Base-by-base conservation (phyloP, 2,888 invertebrate genomes). In the Coenonympha arcania region DNA sequence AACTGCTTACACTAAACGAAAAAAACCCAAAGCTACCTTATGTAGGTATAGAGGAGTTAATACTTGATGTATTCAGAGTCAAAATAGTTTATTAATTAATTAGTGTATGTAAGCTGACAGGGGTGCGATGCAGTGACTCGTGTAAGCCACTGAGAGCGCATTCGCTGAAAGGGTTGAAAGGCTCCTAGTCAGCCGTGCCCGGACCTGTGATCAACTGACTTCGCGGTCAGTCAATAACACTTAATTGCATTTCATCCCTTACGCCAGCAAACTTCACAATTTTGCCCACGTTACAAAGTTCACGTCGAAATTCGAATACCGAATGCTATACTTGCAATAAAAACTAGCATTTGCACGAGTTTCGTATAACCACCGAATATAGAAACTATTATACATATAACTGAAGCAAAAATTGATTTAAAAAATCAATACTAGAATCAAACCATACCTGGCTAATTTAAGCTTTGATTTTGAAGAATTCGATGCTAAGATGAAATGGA, bases 111-210 rank as follows among this genome's bases (percentile, higher is more conserved):
- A 61, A 58, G 58, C 53, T 59, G 60, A 55, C 56, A 60, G 64
- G 72, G 73, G 74, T 66, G 71, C 62, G 62, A 65, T 51, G 71
- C 75, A 78, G 68, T 79, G 81, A 80, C 71, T 79, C 77, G 77
- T 76, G 71, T 73, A 72, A 80, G 67, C 72, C 71, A 67, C 67
- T 67, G 67, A 68, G 69, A 65, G 70, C 64, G 65, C 71, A 72
- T 75, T 74, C 68, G 68, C 66, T 73, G 68, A 74, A 68, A 75
- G 70, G 68, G 69, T 41, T 48, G 69, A 72, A 76, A 74, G 72
- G 76, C 68, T 66, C 60, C 71, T 70, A 77, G 77, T 79, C 73
- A 75, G 77, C 71, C 76, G 77, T 74, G 70, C 62, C 63, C 60
- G 52, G 50, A 55, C 52, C 55, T 52, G 55, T 57, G 57, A 59